A percentile compares a stretch with the other conserved stretches of the same genome.
Evolutionary conservation across 2,797 vertebrate genomes (phyloP).

Genomic region (Molothrus ater): DNA sequence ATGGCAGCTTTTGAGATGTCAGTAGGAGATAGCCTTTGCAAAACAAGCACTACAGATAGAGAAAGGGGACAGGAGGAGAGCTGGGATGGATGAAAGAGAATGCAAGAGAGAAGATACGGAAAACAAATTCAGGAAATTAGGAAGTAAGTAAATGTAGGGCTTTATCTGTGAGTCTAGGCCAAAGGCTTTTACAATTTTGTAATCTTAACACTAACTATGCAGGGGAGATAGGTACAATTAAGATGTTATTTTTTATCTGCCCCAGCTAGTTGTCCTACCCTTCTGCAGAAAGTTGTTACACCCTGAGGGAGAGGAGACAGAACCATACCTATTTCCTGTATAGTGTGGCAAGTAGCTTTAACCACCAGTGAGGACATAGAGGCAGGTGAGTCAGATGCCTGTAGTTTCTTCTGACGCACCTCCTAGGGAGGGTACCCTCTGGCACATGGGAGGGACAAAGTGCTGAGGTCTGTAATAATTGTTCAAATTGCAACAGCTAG

Average conservation of each 20-base stretch:
- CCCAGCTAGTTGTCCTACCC: not conserved
- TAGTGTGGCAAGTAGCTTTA: slow-evolving; percentile 12
- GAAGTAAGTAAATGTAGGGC: not conserved
- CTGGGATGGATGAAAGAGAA: not conserved
- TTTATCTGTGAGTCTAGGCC: not conserved
- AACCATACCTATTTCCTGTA: not conserved
- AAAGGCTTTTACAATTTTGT: not conserved
- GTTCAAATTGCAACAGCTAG: not conserved
- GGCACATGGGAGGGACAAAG: not conserved
- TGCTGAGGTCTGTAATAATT: not conserved
- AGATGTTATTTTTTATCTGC: not conserved
- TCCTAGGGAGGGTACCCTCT: not conserved
- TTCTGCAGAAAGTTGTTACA: slow-evolving; percentile 29
- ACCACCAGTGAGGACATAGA: not conserved
- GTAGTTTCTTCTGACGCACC: not conserved
- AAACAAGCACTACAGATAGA: not conserved
- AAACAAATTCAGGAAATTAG: not conserved
- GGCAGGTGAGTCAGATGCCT: slow-evolving; percentile 10
- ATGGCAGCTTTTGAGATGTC: not conserved
- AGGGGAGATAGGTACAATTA: not conserved
- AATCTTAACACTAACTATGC: not conserved
- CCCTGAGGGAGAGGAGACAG: not conserved
- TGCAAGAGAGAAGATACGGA: not conserved
- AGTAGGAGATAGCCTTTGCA: not conserved
- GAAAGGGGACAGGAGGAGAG: not conserved